Percentiles rank a stretch among this genome's conserved stretches.
phyloP scores from a whole-genome alignment of 2,113 vertebrate genomes.

The Scophthalmus maximus region DNA sequence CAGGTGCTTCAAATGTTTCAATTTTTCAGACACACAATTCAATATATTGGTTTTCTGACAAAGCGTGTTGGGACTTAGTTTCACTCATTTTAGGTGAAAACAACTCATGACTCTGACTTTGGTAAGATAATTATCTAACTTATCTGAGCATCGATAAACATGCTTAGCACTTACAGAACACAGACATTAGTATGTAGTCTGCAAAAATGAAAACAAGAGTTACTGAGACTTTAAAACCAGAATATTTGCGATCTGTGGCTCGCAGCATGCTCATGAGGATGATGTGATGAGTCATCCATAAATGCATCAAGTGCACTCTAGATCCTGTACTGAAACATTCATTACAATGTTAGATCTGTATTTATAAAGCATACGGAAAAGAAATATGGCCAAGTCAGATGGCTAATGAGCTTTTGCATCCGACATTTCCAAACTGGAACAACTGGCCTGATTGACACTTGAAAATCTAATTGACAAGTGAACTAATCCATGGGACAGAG shows the following conservation, averaged over 20 bases:
- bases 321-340: background rate
- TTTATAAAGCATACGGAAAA: background rate
- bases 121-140: background rate
- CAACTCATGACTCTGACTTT: background rate
- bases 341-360: background rate
- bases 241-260: too few relatives aligned
- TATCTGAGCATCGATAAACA: too few relatives aligned
- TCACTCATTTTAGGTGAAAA: background rate
- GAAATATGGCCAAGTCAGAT: background rate
- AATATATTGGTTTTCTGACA: background rate
- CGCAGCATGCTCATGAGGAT: background rate
- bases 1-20: too few relatives aligned
- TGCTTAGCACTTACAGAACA: too few relatives aligned
- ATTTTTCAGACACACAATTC: too few relatives aligned
- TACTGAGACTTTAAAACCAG: too few relatives aligned
- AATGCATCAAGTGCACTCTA: background rate
- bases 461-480: background rate
- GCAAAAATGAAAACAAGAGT: too few relatives aligned
- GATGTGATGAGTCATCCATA: background rate
- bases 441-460: constrained; percentile 1
- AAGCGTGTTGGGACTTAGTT: background rate
- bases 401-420: background rate
- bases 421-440: too few relatives aligned
- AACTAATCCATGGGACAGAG: background rate
- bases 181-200: too few relatives aligned